Base-by-base conservation (phyloP, 2,888 invertebrate genomes). In the Cremastinae sp. region DNA sequence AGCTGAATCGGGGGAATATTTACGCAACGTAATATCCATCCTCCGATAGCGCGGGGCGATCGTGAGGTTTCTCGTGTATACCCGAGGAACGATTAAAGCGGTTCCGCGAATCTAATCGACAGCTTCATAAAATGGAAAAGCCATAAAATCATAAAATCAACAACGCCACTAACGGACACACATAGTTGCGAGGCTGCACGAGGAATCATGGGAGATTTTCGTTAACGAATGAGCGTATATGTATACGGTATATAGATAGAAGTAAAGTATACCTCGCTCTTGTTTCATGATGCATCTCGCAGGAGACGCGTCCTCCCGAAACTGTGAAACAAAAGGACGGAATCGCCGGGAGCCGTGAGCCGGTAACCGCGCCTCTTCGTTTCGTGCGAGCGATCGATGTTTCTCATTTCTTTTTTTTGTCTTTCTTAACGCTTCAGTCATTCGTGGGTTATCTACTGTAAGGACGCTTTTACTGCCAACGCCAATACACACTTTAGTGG, bases 91-190 rank as follows among this genome's bases (percentile, higher is more conserved):
- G 61, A 74, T 83, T 85, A 86, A 86, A 83, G 78, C 80, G 73
- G 79, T 79, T 83, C 81, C 78, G 82, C 84, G 82, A 87, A 87
- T 88, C 88, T 88, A 89, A 89, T 89, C 89, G 89, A 89, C 89
- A 88, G 86, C 87, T 89, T 86, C 88, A 84, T 88, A 87, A 89
- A 88, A 89, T 88, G 86, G 74, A 66, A 80, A 85, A 85, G 83
- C 83, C 85, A 85, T 89, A 88, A 87, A 89, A 86, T 86, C 87
- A 88, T 89, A 88, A 89, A 89, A 89, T 88, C 84, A 84, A 85
- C 86, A 82, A 85, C 65, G 64, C 58, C 53, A 56, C 47, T 41
- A 39, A 47, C 22, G 18, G 7, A 20, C 37, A 16, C n/a, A 28
- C 20, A 69, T 43, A 56, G 18, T 45, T 66, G 10, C 14, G 39